phyloP scores from a whole-genome alignment of 2,797 vertebrate species.

The Dromococcyx pavoninus region DNA sequence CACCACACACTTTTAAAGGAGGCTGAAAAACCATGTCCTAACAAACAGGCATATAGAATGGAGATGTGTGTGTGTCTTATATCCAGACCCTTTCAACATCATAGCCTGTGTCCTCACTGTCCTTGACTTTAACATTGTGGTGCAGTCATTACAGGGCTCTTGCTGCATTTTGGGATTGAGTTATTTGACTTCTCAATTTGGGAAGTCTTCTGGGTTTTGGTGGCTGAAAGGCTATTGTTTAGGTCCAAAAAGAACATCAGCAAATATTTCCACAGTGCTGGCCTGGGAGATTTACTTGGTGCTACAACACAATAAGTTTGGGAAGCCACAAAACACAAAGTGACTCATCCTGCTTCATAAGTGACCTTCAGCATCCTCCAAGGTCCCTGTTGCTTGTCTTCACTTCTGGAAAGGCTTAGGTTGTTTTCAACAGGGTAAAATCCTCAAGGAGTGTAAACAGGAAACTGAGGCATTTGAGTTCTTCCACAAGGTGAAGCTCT shows the following conservation, averaged over 20 bases:
- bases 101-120: background rate
- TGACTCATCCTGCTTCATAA: slow-evolving; percentile 16
- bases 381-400: background rate
- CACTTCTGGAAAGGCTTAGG: background rate
- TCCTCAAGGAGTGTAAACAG: background rate
- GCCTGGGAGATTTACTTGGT: background rate
- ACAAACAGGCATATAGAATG: background rate
- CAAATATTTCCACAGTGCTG: background rate
- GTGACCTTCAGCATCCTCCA: background rate
- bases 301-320: background rate
- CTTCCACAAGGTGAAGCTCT: background rate
- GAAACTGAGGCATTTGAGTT: background rate
- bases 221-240: background rate
- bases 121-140: background rate
- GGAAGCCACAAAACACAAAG: background rate
- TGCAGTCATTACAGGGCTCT: background rate
- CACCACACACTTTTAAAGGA: background rate
- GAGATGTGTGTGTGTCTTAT: background rate
- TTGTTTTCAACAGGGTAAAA: background rate
- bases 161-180: background rate
- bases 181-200: slow-evolving; percentile 14
- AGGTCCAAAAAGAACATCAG: background rate
- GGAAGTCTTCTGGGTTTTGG: background rate
- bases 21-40: background rate
- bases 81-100: background rate